A percentile compares a stretch with the other conserved stretches of the same genome.
Evolutionary conservation across 1,140 invertebrate genomes (phyloP).

Genomic region (Helicoverpa armigera): DNA sequence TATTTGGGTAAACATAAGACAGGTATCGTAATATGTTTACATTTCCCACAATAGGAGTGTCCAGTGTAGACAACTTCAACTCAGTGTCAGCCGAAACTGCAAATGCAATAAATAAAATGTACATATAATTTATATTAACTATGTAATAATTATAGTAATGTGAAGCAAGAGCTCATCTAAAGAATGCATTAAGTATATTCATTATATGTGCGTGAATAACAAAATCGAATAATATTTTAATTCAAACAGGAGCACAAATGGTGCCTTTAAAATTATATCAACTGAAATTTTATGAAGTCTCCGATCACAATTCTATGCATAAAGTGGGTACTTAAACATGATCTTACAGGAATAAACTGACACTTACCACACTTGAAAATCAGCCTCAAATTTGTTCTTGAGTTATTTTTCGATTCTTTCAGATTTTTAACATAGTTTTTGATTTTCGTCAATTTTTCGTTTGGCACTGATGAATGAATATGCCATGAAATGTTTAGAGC

Average conservation of each 20-base stretch:
- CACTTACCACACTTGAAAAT: conserved; percentile 93
- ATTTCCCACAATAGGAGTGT: conserved; percentile 83
- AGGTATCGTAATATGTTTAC: conserved; percentile 87
- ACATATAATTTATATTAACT: too few species aligned
- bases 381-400: conserved; percentile 88
- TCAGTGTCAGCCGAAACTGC: conserved; percentile 86
- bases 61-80: conserved; percentile 82
- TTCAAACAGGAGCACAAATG: background rate
- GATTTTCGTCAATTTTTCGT: conserved; percentile 72
- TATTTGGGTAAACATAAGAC: conserved; percentile 72
- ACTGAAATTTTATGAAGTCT: too few species aligned
- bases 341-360: conserved; percentile 38
- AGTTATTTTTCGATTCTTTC: conserved; percentile 44
- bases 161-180: too few species aligned
- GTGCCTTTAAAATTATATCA: background rate
- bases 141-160: too few species aligned
- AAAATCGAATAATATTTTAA: background rate
- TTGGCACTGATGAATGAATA: conserved; percentile 89
- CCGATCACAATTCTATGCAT: too few species aligned
- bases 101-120: conserved; percentile 51
- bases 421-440: conserved; percentile 70
- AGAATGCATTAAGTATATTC: too few species aligned
- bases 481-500: conserved; percentile 85
- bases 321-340: too few species aligned
- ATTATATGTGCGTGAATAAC: too few species aligned